Conservation (phyloP, 2,113 vertebrate species). For the Chunga burmeisteri region DNA sequence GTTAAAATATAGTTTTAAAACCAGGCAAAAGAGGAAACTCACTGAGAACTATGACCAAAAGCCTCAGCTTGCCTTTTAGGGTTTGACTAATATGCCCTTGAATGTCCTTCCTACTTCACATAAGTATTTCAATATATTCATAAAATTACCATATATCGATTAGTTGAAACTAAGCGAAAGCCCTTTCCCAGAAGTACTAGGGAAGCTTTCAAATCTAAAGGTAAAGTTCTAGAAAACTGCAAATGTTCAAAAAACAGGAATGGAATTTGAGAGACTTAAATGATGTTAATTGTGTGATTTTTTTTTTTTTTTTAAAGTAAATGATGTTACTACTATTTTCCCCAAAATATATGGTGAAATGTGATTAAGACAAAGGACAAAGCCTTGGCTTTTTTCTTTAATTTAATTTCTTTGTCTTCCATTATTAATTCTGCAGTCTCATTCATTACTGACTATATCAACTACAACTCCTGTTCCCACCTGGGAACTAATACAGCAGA, state of each 20-base stretch:
- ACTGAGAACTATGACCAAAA: background rate
- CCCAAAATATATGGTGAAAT: background rate
- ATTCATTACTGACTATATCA: background rate
- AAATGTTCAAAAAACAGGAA: background rate
- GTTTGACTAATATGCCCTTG: background rate
- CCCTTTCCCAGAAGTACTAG: background rate
- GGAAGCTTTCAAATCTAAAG: background rate
- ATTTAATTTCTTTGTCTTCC: slow-evolving; percentile 1
- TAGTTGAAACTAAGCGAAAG: background rate
- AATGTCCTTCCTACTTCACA: background rate
- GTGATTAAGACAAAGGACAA: background rate
- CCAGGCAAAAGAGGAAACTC: background rate
- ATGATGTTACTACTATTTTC: background rate
- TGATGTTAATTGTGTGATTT: accelerated
- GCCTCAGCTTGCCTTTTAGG: background rate
- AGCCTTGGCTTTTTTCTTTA: background rate
- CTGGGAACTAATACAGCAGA: background rate
- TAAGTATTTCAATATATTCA: background rate
- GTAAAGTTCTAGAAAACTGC: background rate
- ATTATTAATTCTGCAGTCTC: background rate
- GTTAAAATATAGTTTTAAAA: background rate
- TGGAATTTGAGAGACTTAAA: background rate
- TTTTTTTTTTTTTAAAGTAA: background rate
- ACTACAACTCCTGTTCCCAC: background rate
- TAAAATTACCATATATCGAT: background rate